Base-by-base conservation (phyloP, 2,113 vertebrate genomes). In the Syngnathus typhle region DNA sequence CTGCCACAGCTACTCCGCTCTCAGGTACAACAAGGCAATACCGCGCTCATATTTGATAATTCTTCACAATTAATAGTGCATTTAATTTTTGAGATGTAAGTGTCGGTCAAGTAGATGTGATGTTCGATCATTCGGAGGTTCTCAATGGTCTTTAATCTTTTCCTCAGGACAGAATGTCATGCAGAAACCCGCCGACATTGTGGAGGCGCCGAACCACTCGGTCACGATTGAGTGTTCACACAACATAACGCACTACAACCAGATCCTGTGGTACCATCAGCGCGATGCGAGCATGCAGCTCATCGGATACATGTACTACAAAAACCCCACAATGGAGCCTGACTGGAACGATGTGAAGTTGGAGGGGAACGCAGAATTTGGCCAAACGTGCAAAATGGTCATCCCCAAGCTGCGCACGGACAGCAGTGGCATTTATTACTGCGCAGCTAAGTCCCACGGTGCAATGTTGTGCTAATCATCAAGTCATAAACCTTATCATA, bases 231-330 rank as follows among this genome's bases (percentile, higher is more conserved):
- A 0, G 8, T 89, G 88, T 71, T 46, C 19, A 12, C 84, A 88
- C 58, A 38, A 18, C 0, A 73, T 76, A 52, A 0, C 59, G 0
- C 41, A 0, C 76, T 84, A 83, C 19, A 1, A 76, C 5, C n/a
- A 0, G 9, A 80, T 85, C 8, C 39, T 64, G 21, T 87, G 85
- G 86, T 89, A 87, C 68, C 82, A 73, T 19, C 68, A 76, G 19
- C 18, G 2, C 0, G 23, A 59, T 13, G 16, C 0, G n/a, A 4
- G 63, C 13, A 16, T 85, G 0, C 19, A 76, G 16, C 54, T 79
- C 16, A 59, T 85, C 7, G 83, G 83, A 51, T 64, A 67, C 69
- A 39, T 70, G 47, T 21, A 0, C 15, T 0, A 0, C 2, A 18
- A 18, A 11, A 11, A 0, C 0, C 1, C 8, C 1, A 44, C 0